Evolutionary conservation across 2,113 vertebrate species (phyloP).

Genomic region (Aplodontia rufa): DNA sequence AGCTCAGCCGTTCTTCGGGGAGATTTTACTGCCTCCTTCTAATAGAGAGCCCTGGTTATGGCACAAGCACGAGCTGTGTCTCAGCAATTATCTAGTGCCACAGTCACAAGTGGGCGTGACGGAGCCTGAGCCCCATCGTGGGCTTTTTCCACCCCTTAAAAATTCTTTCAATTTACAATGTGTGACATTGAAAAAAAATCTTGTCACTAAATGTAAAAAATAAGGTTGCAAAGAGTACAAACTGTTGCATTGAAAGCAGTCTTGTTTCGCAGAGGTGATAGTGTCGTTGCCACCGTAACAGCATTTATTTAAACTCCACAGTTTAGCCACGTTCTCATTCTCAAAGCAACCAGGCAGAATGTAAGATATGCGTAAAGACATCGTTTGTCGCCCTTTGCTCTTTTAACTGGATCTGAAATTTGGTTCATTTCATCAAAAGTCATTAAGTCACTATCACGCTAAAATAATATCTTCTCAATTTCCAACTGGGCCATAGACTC

Average conservation of each 20-base stretch:
- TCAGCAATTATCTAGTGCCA: constrained; percentile 61
- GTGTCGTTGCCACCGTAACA: not conserved
- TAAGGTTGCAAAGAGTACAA: not conserved
- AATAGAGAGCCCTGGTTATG: constrained; percentile 78
- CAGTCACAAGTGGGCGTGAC: not conserved
- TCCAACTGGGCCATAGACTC: not conserved
- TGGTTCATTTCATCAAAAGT: constrained; percentile 1
- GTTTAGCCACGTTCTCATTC: not conserved
- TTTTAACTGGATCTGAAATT: not conserved
- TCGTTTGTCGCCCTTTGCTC: not conserved
- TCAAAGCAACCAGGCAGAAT: not conserved
- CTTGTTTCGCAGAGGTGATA: not conserved
- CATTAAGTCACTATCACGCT: not conserved
- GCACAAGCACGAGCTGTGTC: constrained; percentile 31
- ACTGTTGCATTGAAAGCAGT: not conserved
- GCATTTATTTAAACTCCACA: too few species aligned
- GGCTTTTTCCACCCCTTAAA: constrained; percentile 66
- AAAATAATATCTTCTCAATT: constrained; percentile 23
- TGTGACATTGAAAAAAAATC: constrained; percentile 50
- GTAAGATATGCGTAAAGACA: not conserved
- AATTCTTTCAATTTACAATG: constrained; percentile 66
- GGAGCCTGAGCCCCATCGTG: not conserved
- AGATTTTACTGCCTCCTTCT: constrained; percentile 74
- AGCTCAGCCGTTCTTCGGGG: constrained; percentile 60
- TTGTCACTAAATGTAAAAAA: constrained; percentile 35